Base-by-base conservation (phyloP, 2,797 vertebrate genomes). In the Labeo calbasu region DNA sequence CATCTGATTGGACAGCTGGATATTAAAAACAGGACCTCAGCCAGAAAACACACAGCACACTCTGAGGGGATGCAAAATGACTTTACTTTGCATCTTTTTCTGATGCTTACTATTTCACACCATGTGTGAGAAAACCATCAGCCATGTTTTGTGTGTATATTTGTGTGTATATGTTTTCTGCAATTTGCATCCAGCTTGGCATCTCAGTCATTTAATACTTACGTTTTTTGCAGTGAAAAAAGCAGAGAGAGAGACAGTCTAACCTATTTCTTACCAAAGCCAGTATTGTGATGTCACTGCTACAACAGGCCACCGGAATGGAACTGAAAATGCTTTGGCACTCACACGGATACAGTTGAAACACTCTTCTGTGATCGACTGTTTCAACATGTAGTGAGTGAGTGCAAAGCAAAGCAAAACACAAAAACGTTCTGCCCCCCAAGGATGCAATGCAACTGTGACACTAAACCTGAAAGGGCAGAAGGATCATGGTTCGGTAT, bases 251-350 rank as follows among this genome's bases (percentile, higher is more conserved):
- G 73, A 23, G 46, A 72, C 68, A 70, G 51, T 48, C 81, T 85
- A 86, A 68, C 86, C 81, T 87, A 86, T 90, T 90, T 83, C 84
- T 95, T 94, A 95, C 90, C 94, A 95, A 95, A 92, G 94, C 93
- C 94, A 93, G 93, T 94, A 95, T 95, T 95, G 95, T 95, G 95
- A 95, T 83, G 94, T 95, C 94, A 95, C 94, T 95, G 94, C 95
- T 95, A 95, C 94, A 90, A 95, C 94, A 95, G 94, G 93, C 93
- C 94, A 94, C 94, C 89, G 89, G 89, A 89, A 92, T 92, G 92
- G 92, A 91, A 94, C 91, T 88, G 87, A 93, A 94, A 94, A 95
- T 95, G 93, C 94, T 94, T 95, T 95, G 92, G 72, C 94, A 95
- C 94, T 94, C 94, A 95, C 95, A 96, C 93, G 93, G 93, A 92